A percentile compares a stretch with the other conserved stretches of the same genome.
phyloP scores from a whole-genome alignment of 2,113 vertebrate genomes.

The Tonatia bakeri region DNA sequence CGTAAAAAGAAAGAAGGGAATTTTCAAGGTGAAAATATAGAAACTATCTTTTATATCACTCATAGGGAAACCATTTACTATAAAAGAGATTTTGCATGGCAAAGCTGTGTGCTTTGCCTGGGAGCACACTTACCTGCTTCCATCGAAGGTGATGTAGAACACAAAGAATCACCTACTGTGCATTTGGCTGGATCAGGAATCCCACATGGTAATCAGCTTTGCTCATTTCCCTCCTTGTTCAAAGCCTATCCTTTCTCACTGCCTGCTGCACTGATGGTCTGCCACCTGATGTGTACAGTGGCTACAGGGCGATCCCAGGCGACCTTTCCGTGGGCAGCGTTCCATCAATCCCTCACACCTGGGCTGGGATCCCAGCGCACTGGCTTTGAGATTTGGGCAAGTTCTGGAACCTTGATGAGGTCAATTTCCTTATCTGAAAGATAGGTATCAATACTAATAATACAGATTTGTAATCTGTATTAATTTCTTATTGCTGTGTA shows the following conservation, averaged over 20 bases:
- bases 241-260: background rate
- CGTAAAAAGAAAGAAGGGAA: background rate
- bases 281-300: fast-evolving
- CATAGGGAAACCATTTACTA: background rate
- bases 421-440: background rate
- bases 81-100: background rate
- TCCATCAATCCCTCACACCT: background rate
- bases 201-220: background rate
- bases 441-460: background rate
- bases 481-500: background rate
- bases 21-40: background rate
- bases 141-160: background rate
- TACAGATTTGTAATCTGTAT: background rate
- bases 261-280: no score
- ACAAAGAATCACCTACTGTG: no score
- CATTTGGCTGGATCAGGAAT: background rate
- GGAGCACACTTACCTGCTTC: background rate
- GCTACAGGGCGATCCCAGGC: background rate
- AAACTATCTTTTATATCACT: background rate
- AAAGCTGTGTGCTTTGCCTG: background rate
- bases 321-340: no score
- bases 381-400: background rate
- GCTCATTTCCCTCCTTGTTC: background rate
- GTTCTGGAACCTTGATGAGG: background rate
- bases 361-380: background rate